Conservation (phyloP, 1,140 invertebrate genomes). For the Eciton burchellii region DNA sequence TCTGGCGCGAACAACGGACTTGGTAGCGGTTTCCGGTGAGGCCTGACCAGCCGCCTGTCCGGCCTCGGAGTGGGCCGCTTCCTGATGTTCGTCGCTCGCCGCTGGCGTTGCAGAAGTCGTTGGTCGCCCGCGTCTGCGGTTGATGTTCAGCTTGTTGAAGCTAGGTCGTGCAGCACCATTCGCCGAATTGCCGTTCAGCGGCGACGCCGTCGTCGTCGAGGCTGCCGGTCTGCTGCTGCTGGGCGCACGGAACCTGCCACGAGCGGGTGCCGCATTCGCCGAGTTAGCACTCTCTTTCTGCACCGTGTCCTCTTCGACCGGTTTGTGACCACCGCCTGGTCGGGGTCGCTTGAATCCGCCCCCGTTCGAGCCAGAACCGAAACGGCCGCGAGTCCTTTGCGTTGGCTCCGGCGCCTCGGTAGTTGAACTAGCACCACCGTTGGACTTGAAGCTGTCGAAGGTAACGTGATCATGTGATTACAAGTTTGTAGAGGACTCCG, state of each 20-base stretch:
- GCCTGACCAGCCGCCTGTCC: constrained; percentile 9
- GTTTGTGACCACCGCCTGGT: constrained; percentile 75
- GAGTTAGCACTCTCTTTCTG: constrained; percentile 78
- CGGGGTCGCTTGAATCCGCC: constrained; percentile 78
- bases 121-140: constrained; percentile 80
- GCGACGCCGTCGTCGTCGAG: constrained; percentile 80
- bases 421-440: constrained; percentile 68
- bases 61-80: constrained; percentile 69
- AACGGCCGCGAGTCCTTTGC: constrained; percentile 76
- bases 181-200: constrained; percentile 66
- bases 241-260: constrained; percentile 78
- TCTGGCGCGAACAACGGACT: constrained; percentile 68
- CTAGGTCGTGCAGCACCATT: constrained; percentile 75
- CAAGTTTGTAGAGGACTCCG: not conserved
- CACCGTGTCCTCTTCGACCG: constrained; percentile 74
- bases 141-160: constrained; percentile 81
- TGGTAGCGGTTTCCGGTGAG: constrained; percentile 47
- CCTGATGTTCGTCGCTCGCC: constrained; percentile 76
- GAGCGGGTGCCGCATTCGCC: constrained; percentile 70
- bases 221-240: constrained; percentile 65
- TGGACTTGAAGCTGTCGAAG: constrained; percentile 76
- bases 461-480: not conserved
- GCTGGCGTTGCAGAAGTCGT: constrained; percentile 72
- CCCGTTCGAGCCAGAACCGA: constrained; percentile 66
- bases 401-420: constrained; percentile 77